Base-by-base conservation (phyloP, 1,140 invertebrate species). In the Drosophila nasuta region DNA sequence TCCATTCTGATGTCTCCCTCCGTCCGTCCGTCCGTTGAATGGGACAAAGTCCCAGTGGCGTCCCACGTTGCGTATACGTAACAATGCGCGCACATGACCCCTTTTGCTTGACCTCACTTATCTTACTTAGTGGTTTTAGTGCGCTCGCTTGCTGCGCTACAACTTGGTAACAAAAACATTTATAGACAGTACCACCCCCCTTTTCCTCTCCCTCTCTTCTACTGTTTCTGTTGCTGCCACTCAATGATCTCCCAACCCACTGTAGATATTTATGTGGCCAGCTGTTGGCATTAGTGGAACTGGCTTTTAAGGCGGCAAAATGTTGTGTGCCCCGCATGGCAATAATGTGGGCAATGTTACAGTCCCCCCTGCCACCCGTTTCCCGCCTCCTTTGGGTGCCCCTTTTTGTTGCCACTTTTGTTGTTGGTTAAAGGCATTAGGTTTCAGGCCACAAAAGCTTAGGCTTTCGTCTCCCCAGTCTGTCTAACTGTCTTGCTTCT, bases 41-140 rank as follows among this genome's bases (percentile, higher is more conserved):
- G 13, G n/a, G n/a, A 45, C 54, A 28, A 10, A 43, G 51, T 81
- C 69, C 64, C 63, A 54, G 49, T 68, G 28, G 49, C 49, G 11
- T n/a, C 25, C 68, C 62, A 79, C 66, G 68, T 46, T 68, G 68
- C 75, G 79, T 72, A 67, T 58, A 62, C 48, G 83, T 77, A 79
- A 87, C 82, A 88, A 83, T 89, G 85, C 83, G 83, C 83, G 83
- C 83, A 87, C 85, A 88, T 88, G 85, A 88, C 85, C 85, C 85
- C 85, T 89, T 88, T 88, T 89, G 85, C 81, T 88, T 88, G 85
- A 89, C 85, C 85, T 88, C 85, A 88, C 85, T 88, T 88, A 88
- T 88, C 85, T 88, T 88, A 88, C 85, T 88, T 88, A 88, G 85
- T 88, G 85, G 85, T 88, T 89, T 69, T 88, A 87, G 67, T 85